Evolutionary conservation across 2,113 vertebrate genomes (phyloP), one percentile per base, ranked within the genome.

Genomic region (Nycticryphes semicollaris): DNA sequence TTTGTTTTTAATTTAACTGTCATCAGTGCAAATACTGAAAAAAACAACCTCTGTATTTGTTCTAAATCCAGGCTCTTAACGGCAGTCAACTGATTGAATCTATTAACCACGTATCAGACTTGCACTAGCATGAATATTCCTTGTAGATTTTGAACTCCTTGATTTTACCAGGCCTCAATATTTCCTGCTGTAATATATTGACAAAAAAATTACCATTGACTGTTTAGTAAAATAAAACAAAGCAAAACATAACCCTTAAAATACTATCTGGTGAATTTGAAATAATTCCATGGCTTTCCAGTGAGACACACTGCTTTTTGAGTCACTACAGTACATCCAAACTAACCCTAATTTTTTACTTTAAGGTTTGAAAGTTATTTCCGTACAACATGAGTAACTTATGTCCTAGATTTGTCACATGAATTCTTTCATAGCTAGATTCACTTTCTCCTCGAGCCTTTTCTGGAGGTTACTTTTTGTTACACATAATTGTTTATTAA

Each of bases 301-400:
- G 28, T 21, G 17, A 59, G 63, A 39, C 23, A 30, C 9, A 2
- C 13, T 47, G 7, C 7, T 50, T n/a, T 53, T 53, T 57, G 6
- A 62, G 10, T 45, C 1, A 3, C 15, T 56, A 5, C 22, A 47
- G 2, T 57, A 27, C 28, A 24, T 74, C 24, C 37, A 84, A 68
- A 63, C 37, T 35, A 79, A 51, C 8, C 2, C 3, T 57, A 16
- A 14, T 33, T 56, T 70, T 85, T 64, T 15, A 41, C 7, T 64
- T 73, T 24, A 86, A 41, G 15, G 21, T 89, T 25, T 60, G 12
- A 39, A 73, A 89, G 23, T 43, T 15, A n/a, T 20, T 76, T 87
- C 51, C 8, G 6, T 56, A 17, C 3, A 35, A 37, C 28, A 67
- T 1, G 1, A 70, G 1, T 15, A 57, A 28, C 3, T n/a, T n/a